Base-by-base conservation (phyloP, 2,113 vertebrate genomes). In the Eleginops maclovinus region DNA sequence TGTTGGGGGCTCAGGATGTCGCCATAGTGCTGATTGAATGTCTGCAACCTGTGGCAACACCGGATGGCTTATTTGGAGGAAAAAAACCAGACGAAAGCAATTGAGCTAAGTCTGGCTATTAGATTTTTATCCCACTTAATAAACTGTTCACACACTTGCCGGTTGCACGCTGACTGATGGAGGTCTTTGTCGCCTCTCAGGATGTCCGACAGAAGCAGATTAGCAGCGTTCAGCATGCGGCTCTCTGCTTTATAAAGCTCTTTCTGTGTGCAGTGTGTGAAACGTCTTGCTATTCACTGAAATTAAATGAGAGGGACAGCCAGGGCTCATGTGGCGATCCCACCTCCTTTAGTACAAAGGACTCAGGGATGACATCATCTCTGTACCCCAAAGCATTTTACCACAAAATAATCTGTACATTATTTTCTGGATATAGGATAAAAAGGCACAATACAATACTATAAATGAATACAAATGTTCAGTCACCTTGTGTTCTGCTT, bases 331-430 rank as follows among this genome's bases (percentile, higher is more conserved):
- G 72, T 51, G 21, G 79, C 2, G 44, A 71, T 46, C 9, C 43
- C 22, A 56, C 76, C 58, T 24, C 58, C 49, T 49, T 15, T 0
- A 36, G 71, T 74, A 87, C 88, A 93, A 87, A 86, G 70, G 58
- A 16, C 65, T 74, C 54, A 21, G 70, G 69, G 70, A 89, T 93
- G 93, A 95, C 92, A 88, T 93, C 92, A 94, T 85, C 83, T 17
- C 26, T 65, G 28, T 54, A 69, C 83, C 82, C 54, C 46, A 60
- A 69, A 77, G 46, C 47, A 36, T 72, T 75, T 86, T 50, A 53
- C 19, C 26, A 9, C 51, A 56, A 62, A 83, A 79, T 84, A 58
- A 79, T 58, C 66, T 50, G 43, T n/a, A n/a, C 55, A 77, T 83
- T 82, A 58, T 79, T 64, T 74, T 40, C 15, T 28, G 44, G 14